Base-by-base conservation (phyloP, 2,888 invertebrate species). In the Spodoptera exigua region DNA sequence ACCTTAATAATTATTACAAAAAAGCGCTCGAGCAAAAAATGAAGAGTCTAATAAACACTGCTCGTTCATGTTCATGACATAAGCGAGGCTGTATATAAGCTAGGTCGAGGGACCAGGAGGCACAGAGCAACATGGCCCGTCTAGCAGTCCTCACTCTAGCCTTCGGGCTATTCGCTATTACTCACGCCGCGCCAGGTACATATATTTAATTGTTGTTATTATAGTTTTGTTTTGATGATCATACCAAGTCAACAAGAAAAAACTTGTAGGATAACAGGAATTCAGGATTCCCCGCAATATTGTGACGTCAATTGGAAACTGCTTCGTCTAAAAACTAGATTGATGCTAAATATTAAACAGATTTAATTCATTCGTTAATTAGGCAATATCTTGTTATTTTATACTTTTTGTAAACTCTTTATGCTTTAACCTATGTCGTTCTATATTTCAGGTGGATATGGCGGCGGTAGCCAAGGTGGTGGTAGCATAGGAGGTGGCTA, bases 151-250 rank as follows among this genome's bases (percentile, higher is more conserved):
- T 82, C 63, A 82, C 85, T 40, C 67, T 89, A 72, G 91, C 87
- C 76, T 62, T 92, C 66, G 91, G 89, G 79, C 86, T 92, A 17
- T 49, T 88, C 45, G 89, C 83, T 61, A 89, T 86, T 80, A 81
- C 81, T 11, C 82, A 81, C 74, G 90, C 90, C 43, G 84, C 88
- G 40, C 88, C 92, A 88, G 92, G 92, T 90, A 89, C 37, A 51
- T 36, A 9, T 55, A 58, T 37, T 55, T 34, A 9, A 53, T 57
- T 64, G 10, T 51, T 56, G 11, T 45, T 43, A 12, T 45, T 51
- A 1, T 40, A 36, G 7, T 37, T 34, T 35, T 36, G 18, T 36
- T 51, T 27, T 52, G 13, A 3, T 36, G 32, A 32, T 12, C 11
- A 2, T 27, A 21, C 21, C 21, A 5, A 27, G 5, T 2, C 3